These are phyloP conservation scores for Phymanthus crucifer DNA, from an alignment of 92 coral and sea anemone species.

Conservation along the genomic window DNA sequence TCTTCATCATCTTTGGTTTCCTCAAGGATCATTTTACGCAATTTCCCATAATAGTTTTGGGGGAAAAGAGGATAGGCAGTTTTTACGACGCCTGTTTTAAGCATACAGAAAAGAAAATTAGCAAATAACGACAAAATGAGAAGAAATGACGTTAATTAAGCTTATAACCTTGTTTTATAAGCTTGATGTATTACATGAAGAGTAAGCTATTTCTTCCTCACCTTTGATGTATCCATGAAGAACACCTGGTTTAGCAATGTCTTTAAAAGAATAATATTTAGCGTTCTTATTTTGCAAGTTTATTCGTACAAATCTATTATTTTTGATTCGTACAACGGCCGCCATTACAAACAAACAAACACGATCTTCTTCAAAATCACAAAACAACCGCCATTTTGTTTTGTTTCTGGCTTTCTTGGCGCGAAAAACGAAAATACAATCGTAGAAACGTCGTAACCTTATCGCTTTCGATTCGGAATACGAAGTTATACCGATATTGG, in stretches of 20 bases:
- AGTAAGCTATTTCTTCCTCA: neutral
- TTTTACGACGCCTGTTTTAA: conserved; percentile 37
- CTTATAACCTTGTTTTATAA: neutral
- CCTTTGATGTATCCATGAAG: conserved; percentile 32
- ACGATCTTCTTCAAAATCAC: neutral
- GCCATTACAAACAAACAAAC: conserved; percentile 9
- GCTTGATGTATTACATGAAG: neutral
- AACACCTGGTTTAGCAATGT: conserved; percentile 18
- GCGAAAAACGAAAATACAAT: conserved; percentile 17
- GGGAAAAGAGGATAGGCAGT: conserved; percentile 39
- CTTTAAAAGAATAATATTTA: conserved; percentile 9
- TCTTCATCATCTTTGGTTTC: conserved; percentile 30
- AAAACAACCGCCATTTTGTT: conserved; percentile 23
- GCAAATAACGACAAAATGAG: neutral
- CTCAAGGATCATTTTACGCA: conserved; percentile 47
- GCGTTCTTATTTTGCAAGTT: conserved; percentile 22
- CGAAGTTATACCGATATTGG: neutral
- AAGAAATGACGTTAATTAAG: neutral
- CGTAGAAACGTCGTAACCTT: neutral
- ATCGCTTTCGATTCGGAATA: conserved; percentile 7
- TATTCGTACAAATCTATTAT: conserved; percentile 12
- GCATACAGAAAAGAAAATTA: neutral
- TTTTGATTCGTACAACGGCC: conserved; percentile 24
- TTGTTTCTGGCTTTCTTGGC: conserved; percentile 22
- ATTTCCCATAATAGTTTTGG: conserved; percentile 37